phyloP scores from a whole-genome alignment of 2,888 invertebrate genomes.

The Sphecodes monilicornis region DNA sequence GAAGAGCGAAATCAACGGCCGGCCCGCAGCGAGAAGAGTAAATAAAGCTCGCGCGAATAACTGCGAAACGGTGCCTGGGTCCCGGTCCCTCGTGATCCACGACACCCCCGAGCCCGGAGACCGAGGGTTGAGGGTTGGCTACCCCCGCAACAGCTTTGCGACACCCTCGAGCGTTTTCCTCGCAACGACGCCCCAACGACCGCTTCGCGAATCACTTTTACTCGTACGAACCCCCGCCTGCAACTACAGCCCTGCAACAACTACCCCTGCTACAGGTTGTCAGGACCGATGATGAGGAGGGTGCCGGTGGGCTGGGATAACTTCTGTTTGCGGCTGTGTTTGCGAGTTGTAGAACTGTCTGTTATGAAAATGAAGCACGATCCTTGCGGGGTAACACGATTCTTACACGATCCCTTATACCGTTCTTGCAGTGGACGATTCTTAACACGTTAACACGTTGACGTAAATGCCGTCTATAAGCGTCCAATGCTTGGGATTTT shows the following conservation, averaged over 20 bases:
- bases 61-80: neutral
- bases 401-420: neutral
- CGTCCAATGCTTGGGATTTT: too few species aligned
- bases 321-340: neutral
- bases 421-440: neutral
- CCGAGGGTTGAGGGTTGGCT: neutral
- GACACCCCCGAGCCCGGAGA: neutral
- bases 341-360: neutral
- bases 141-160: constrained; percentile 35
- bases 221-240: neutral
- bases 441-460: too few species aligned
- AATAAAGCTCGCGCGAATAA: constrained; percentile 42
- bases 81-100: neutral
- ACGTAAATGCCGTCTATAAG: too few species aligned
- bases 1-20: constrained; percentile 45
- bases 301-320: neutral
- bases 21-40: constrained; percentile 36
- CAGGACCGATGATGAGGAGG: neutral
- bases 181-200: constrained; percentile 24
- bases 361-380: neutral
- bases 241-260: neutral
- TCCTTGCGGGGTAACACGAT: too few species aligned
- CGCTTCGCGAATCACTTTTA: constrained; percentile 42
- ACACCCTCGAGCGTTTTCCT: constrained; percentile 47
- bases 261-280: neutral